Base-by-base conservation (phyloP, 2,797 vertebrate species). In the Danio albolineatus region DNA sequence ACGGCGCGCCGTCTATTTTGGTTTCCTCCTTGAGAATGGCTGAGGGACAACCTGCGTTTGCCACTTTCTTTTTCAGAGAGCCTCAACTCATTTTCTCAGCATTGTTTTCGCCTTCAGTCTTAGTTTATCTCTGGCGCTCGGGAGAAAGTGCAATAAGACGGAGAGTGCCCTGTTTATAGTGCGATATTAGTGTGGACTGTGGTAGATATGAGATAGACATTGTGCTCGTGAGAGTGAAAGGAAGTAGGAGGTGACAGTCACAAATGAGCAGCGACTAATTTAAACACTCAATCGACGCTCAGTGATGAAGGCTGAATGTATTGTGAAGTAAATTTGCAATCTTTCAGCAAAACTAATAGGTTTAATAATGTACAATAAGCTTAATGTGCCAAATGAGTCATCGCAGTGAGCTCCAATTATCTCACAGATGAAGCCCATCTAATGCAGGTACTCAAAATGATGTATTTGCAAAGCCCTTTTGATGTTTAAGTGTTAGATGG, bases 241-340 rank as follows among this genome's bases (percentile, higher is more conserved):
- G 28, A 39, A 76, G 73, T 46, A 36, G 57, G 36, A 65, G 41
- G 61, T 14, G 61, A 59, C 60, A 19, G 69, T 17, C n/a, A 51
- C 19, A 28, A 49, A 62, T 67, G 17, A 71, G 17, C 56, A 51
- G 46, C 71, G 65, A 70, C 36, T 70, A 70, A 70, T 70, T 46
- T 41, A 48, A 65, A 66, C 3, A 12, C 7, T 43, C 10, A 41
- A 39, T 28, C 14, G 48, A 54, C 36, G 36, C 14, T 10, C 19
- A 19, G 2, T 56, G 17, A 13, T 56, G 28, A 16, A 46, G 57
- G 57, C 38, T 5, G 56, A 10, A 67, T 56, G 4, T 10, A 10
- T 43, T 10, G n/a, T 10, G 10, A 51, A 54, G 76, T 44, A 54
- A 10, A 65, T 53, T 21, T 13, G 46, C 16, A 41, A 21, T 7